A percentile compares a stretch with the other conserved stretches of the same genome.
These are phyloP conservation scores for Ctenochaetus hawaiiensis DNA, from an alignment of 2,797 vertebrate species.

Conservation along the genomic window DNA sequence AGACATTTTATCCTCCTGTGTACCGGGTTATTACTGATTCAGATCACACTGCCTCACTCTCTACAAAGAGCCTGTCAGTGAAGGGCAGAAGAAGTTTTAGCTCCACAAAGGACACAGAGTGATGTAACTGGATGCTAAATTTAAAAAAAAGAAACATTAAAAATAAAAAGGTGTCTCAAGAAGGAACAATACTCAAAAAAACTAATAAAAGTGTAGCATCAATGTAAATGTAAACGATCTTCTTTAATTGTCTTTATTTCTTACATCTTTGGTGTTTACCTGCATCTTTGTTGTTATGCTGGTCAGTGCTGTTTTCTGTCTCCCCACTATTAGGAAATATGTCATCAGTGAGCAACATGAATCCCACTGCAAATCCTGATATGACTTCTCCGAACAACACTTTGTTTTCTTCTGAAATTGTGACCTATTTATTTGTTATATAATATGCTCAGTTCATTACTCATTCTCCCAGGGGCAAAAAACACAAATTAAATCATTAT, in stretches of 20 bases:
- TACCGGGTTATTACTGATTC: constrained; percentile 5
- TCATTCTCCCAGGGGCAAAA: constrained; percentile 36
- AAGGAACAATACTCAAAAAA: no score
- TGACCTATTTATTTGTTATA: constrained; percentile 61
- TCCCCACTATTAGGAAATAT: not conserved
- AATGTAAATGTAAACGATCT: not conserved
- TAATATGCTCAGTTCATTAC: constrained; percentile 59
- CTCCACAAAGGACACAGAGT: constrained; percentile 15
- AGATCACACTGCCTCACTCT: constrained; percentile 7
- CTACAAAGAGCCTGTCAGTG: not conserved
- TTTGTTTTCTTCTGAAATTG: constrained; percentile 46
- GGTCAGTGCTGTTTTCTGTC: not conserved
- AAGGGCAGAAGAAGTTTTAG: constrained; percentile 24
- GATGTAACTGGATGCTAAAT: constrained; percentile 23
- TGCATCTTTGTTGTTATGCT: not conserved
- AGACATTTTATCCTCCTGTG: not conserved
- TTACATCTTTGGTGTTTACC: not conserved
- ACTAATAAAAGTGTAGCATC: no score
- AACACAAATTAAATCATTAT: constrained; percentile 57
- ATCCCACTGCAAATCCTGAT: constrained; percentile 12
- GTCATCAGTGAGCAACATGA: not conserved
- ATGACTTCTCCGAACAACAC: constrained; percentile 37
- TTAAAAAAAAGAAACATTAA: no score
- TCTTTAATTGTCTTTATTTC: not conserved
- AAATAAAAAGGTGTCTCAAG: no score